Base-by-base conservation (phyloP, 1,140 invertebrate genomes). In the Camponotus pennsylvanicus region DNA sequence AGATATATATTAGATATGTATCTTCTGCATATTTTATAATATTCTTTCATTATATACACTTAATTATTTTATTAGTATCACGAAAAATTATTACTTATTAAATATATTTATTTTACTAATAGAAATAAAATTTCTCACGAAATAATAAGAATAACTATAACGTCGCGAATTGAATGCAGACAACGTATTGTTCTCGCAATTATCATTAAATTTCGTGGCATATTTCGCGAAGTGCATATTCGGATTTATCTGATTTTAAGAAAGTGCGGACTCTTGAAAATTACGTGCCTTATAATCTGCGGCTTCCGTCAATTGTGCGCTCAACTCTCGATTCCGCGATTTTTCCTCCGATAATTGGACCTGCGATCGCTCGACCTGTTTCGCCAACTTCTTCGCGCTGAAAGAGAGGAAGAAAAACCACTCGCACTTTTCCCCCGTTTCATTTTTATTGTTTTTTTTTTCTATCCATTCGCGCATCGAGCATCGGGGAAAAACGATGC, bases 291-390 rank as follows among this genome's bases (percentile, higher is more conserved):
- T 98, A 91, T 97, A 98, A 92, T 98, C 97, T 11, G 97, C 97
- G 0, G 97, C 97, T 94, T 98, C 98, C 0, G 97, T 96, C 13
- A 98, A 93, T 93, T 98, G 97, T 1, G 96, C 96, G 92, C 98
- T 97, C 32, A 98, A 95, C 93, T 98, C 97, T 9, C 97, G 96
- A 57, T 97, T 96, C 84, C 97, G 96, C 1, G 96, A 95, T 57
- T 97, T 96, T 34, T 97, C 96, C 91, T 98, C 98, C 15, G 96
- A 96, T 9, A 98, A 93, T 92, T 98, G 97, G 1, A 97, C 92
- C 61, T 97, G 96, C 11, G 98, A 93, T 76, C 97, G 96, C 91
- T 98, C 98, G 27, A 97, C 96, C 94, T 98, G 97, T 71, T 98
- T 98, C 85, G 96, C 95, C 5, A 98, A 93, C 92, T 98, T 98